A percentile compares a stretch with the other conserved stretches of the same genome.
These are phyloP conservation scores for Drosophila eugracilis DNA, from an alignment of 1,140 invertebrate species.

Conservation along the genomic window DNA sequence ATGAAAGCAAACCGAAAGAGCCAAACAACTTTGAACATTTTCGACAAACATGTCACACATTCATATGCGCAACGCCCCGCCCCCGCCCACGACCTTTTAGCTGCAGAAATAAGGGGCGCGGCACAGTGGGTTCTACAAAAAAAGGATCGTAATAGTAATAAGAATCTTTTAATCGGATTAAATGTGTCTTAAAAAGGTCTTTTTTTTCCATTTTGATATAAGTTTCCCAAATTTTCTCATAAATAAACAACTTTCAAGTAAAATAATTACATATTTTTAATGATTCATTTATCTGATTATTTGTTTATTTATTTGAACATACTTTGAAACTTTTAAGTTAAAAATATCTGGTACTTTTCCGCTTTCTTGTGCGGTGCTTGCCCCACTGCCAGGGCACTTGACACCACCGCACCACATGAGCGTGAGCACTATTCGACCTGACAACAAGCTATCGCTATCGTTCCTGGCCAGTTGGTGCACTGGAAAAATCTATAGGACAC, in stretches of 20 bases:
- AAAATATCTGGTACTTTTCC: neutral
- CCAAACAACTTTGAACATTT: constrained; percentile 78
- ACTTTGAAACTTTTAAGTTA: neutral
- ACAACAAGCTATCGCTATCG: constrained; percentile 65
- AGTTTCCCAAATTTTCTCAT: too few species aligned
- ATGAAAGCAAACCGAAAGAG: constrained; percentile 28
- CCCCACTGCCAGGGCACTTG: constrained; percentile 54
- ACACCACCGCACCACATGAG: constrained; percentile 46
- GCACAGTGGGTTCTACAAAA: constrained; percentile 19
- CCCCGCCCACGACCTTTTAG: constrained; percentile 4
- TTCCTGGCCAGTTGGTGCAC: constrained; percentile 29
- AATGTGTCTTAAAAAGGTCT: too few species aligned
- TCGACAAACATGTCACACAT: constrained; percentile 82
- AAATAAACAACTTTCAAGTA: neutral
- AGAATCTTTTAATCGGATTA: too few species aligned
- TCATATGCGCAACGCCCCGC: constrained; percentile 59
- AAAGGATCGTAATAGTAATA: neutral
- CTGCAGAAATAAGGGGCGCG: neutral
- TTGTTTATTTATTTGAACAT: neutral
- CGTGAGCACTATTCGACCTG: constrained; percentile 45
- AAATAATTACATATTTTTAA: neutral
- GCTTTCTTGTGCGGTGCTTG: constrained; percentile 3
- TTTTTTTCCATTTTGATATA: too few species aligned
- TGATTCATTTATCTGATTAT: too few species aligned
- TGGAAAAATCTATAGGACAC: neutral